A percentile compares a stretch with the other conserved stretches of the same genome.
These are phyloP conservation scores for Antrozous pallidus DNA, from an alignment of 2,797 vertebrate genomes.

Conservation along the genomic window DNA sequence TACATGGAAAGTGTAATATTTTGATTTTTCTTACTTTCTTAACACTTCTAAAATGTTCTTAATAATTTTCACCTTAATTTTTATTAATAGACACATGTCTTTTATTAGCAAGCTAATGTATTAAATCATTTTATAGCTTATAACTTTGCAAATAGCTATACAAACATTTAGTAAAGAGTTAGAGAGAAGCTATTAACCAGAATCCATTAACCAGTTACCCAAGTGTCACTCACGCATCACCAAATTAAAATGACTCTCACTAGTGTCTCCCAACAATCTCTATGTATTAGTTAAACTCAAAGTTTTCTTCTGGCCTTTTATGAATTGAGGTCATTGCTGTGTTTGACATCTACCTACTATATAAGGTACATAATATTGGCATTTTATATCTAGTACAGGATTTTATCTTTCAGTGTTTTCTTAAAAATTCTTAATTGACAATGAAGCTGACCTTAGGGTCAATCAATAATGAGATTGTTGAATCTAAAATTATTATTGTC, in stretches of 20 bases:
- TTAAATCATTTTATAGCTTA: neutral
- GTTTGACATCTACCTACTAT: neutral
- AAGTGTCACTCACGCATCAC: neutral
- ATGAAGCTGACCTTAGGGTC: neutral
- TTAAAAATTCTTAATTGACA: constrained; percentile 45
- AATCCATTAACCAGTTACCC: neutral
- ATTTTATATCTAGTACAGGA: constrained; percentile 32
- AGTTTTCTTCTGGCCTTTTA: neutral
- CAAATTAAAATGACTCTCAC: neutral
- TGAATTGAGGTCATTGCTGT: neutral
- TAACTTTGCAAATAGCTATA: neutral
- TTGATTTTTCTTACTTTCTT: constrained; percentile 10
- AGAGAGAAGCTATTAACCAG: neutral
- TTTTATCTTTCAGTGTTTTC: constrained; percentile 41
- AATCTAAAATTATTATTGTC: neutral
- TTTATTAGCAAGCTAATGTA: neutral
- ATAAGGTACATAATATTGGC: neutral
- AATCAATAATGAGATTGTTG: constrained; percentile 9
- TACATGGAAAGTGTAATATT: neutral
- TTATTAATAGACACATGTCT: neutral
- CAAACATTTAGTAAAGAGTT: neutral
- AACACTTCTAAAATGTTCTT: neutral
- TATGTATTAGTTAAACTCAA: neutral
- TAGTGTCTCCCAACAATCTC: neutral
- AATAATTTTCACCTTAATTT: neutral